phyloP scores from a whole-genome alignment of 30 jellyfish, hydroid and myxozoan species.

The Rhopilema esculentum region DNA sequence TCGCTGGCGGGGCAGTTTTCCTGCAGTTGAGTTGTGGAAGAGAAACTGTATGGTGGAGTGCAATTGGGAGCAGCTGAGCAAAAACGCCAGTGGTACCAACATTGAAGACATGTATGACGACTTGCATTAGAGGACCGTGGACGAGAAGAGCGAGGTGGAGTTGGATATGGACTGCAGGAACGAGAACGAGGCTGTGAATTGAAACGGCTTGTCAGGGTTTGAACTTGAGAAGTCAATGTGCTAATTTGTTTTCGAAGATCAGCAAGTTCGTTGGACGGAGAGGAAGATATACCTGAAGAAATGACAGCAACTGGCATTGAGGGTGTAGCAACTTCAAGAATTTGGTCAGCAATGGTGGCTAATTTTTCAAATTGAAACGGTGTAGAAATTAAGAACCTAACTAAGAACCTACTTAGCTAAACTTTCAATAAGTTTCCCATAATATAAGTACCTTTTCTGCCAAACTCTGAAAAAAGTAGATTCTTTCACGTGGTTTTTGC shows the following conservation, averaged over 20 bases:
- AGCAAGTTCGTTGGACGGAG: neutral
- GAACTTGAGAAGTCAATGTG: neutral
- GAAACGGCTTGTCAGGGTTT: neutral
- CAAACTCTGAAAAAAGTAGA: too few relatives aligned
- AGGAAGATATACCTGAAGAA: neutral
- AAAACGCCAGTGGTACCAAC: slow-evolving; percentile 15
- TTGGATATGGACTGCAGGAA: neutral
- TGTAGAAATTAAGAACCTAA: too few relatives aligned
- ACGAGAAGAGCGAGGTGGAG: neutral
- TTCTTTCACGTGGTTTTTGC: too few relatives aligned
- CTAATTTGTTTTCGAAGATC: neutral
- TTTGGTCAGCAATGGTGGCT: slow-evolving; percentile 29
- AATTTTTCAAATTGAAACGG: neutral
- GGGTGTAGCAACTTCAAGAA: slow-evolving; percentile 16
- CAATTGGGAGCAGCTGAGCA: slow-evolving; percentile 22
- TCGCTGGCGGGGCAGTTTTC: slow-evolving; percentile 63
- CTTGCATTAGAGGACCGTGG: neutral
- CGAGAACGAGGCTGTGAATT: slow-evolving; percentile 5
- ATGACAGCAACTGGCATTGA: neutral
- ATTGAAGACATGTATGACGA: neutral
- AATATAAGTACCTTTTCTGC: too few relatives aligned
- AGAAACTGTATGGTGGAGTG: slow-evolving; percentile 28
- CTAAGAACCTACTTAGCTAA: too few relatives aligned
- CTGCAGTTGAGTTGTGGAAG: neutral
- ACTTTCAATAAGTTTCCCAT: too few relatives aligned